A percentile compares a stretch with the other conserved stretches of the same genome.
phyloP scores from a whole-genome alignment of 2,797 vertebrate species.

The Peromyscus attwateri region DNA sequence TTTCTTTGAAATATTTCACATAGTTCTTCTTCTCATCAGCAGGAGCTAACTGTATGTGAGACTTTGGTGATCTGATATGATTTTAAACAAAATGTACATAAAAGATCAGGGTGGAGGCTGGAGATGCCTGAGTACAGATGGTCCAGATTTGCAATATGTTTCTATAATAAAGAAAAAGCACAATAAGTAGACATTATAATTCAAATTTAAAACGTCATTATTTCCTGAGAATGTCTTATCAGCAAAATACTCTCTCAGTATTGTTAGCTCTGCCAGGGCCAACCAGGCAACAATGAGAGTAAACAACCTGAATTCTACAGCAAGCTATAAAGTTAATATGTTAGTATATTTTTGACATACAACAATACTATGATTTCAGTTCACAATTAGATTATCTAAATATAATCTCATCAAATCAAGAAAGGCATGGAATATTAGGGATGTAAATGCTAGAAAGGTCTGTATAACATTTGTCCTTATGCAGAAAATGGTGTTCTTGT shows the following conservation, averaged over 20 bases:
- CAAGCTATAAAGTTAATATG: rapidly evolving
- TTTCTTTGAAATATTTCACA: background rate
- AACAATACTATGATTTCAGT: background rate
- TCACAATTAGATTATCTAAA: background rate
- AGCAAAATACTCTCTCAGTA: background rate
- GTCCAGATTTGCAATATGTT: background rate
- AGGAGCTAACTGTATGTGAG: background rate
- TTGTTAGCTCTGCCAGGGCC: rapidly evolving
- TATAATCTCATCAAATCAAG: background rate
- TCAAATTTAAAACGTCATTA: background rate
- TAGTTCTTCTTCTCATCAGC: background rate
- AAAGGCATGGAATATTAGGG: background rate
- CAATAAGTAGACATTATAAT: background rate
- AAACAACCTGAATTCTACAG: rapidly evolving
- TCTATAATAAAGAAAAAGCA: background rate
- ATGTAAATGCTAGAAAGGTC: background rate
- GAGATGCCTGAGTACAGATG: background rate
- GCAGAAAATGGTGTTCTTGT: background rate
- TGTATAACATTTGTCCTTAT: background rate
- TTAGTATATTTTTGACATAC: background rate
- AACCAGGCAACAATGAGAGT: background rate
- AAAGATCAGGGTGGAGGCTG: background rate
- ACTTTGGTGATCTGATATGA: background rate
- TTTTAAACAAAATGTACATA: background rate
- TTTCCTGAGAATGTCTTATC: too few relatives aligned